Evolutionary conservation across 64 coral and sea anemone species (phyloP).

Genomic region (Montipora efflorescens): DNA sequence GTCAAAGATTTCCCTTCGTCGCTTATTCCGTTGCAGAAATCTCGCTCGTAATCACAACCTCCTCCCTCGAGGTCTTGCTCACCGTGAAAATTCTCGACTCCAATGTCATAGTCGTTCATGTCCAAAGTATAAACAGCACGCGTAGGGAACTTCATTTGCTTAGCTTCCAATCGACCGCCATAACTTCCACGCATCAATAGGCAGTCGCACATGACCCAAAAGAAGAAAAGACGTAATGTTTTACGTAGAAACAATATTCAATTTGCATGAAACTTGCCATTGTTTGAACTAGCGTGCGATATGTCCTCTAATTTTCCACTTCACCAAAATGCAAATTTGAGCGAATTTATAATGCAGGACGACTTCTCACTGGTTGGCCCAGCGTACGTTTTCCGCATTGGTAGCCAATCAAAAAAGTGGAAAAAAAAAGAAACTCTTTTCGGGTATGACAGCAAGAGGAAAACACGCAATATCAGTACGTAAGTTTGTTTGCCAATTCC

Average conservation of each 20-base stretch:
- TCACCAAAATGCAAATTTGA: conserved; percentile 56
- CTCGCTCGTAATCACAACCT: conserved; percentile 12
- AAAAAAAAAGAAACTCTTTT: not conserved
- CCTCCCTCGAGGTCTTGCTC: conserved; percentile 65
- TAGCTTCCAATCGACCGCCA: conserved; percentile 71
- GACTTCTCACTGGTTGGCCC: conserved; percentile 40
- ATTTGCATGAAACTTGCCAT: conserved; percentile 64
- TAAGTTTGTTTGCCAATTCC: not conserved
- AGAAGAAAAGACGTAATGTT: conserved; percentile 38
- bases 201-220: conserved; percentile 82
- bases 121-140: conserved; percentile 62
- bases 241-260: conserved; percentile 19
- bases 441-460: not conserved
- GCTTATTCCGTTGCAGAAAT: conserved; percentile 63
- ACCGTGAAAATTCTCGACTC: conserved; percentile 62
- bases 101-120: conserved; percentile 86
- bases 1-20: conserved; percentile 29
- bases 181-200: conserved; percentile 70
- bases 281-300: conserved; percentile 49
- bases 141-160: conserved; percentile 85
- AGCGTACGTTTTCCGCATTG: conserved; percentile 40
- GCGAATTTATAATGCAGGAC: conserved; percentile 45
- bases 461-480: not conserved
- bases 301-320: not conserved
- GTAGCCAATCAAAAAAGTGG: conserved; percentile 45